Evolutionary conservation across 2,797 vertebrate genomes (phyloP).

Genomic region (Pogoniulus pusillus): DNA sequence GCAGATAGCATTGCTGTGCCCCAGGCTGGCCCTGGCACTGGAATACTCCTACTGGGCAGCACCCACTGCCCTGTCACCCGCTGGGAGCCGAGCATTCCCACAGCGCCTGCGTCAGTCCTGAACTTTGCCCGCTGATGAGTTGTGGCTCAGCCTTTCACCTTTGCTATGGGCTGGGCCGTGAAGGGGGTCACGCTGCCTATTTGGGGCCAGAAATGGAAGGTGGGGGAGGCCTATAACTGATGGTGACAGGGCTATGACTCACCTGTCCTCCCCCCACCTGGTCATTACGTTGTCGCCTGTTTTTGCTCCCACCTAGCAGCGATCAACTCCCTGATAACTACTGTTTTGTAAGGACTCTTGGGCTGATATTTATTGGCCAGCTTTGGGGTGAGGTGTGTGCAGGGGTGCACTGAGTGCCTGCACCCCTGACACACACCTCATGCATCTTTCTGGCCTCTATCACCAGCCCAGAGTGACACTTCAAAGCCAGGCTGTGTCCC

Average conservation of each 20-base stretch:
- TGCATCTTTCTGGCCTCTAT: neutral
- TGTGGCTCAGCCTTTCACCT: neutral
- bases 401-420: neutral
- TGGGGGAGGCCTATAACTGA: fast-evolving
- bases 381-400: neutral
- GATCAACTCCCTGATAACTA: neutral
- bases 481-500: neutral
- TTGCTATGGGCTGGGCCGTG: neutral
- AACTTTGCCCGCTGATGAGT: neutral
- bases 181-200: neutral
- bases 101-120: neutral
- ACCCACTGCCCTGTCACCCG: fast-evolving
- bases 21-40: neutral
- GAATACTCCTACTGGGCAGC: neutral
- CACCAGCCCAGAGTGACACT: fast-evolving
- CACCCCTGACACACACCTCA: neutral
- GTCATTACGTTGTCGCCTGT: fast-evolving
- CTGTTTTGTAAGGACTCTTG: neutral
- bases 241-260: neutral
- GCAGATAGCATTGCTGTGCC: neutral
- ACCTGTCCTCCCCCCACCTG: neutral
- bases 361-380: neutral
- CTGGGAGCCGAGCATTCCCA: fast-evolving
- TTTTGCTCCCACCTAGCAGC: neutral
- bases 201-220: neutral